These are phyloP conservation scores for Tetrax tetrax DNA, from an alignment of 2,113 vertebrate species.

Conservation along the genomic window DNA sequence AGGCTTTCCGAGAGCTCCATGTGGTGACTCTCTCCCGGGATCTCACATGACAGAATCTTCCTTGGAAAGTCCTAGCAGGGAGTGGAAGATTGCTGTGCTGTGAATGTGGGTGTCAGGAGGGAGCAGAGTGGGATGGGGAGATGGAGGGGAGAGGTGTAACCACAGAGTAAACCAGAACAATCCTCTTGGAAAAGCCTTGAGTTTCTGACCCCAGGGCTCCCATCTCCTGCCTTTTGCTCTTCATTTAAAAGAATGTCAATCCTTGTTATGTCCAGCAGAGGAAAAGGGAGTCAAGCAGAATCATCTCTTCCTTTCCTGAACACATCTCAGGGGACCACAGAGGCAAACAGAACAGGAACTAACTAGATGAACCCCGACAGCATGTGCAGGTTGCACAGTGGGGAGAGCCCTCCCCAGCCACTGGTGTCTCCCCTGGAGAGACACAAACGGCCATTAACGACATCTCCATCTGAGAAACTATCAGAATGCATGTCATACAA, in stretches of 20 bases:
- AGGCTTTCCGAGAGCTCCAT: not conserved
- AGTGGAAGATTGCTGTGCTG: constrained; percentile 6
- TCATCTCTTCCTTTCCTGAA: not conserved
- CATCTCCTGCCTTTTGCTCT: not conserved
- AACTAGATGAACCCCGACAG: not conserved
- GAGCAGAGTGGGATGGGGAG: constrained; percentile 39
- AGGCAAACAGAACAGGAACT: constrained; percentile 9
- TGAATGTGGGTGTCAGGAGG: not conserved
- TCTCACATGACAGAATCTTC: constrained; percentile 52
- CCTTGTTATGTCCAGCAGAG: not conserved
- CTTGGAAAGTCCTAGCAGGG: constrained; percentile 21
- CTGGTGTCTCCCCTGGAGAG: not conserved
- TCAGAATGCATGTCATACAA: constrained; percentile 1
- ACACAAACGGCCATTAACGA: not conserved
- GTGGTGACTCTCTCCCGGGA: constrained; percentile 10
- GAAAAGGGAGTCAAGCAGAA: not conserved
- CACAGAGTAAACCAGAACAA: not conserved
- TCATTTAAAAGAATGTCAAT: not conserved
- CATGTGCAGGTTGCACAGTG: not conserved
- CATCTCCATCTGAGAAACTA: constrained; percentile 23
- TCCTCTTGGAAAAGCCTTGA: not conserved
- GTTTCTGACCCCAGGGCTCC: constrained; percentile 12
- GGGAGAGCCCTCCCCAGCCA: not conserved
- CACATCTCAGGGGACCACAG: not conserved
- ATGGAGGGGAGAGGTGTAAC: constrained; percentile 22